phyloP scores from a whole-genome alignment of 2,113 vertebrate genomes.

The Malaclemys terrapin region DNA sequence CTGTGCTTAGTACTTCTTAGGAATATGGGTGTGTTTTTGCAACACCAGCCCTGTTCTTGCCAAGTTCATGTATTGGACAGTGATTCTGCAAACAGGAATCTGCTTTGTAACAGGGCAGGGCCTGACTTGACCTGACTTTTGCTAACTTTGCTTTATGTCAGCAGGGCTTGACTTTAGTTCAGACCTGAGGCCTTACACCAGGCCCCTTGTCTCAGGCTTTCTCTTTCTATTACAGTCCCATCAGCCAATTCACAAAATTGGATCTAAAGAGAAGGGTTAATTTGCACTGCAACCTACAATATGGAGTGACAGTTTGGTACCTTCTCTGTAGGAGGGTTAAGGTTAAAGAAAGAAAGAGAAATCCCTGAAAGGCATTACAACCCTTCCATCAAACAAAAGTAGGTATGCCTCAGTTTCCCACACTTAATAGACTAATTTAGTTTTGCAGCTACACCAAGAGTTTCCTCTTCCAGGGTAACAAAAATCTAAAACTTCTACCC shows the following conservation, averaged over 20 bases:
- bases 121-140: too few species aligned
- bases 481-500: background rate
- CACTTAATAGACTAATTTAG: background rate
- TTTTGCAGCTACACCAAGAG: background rate
- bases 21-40: too few species aligned
- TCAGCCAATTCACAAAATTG: background rate
- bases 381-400: background rate
- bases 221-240: background rate
- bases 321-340: background rate
- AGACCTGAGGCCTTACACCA: too few species aligned
- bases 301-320: background rate
- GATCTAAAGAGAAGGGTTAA: background rate
- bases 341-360: background rate
- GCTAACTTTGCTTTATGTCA: too few species aligned
- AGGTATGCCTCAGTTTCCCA: background rate
- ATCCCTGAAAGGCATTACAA: background rate
- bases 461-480: background rate
- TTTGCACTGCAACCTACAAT: background rate
- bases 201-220: too few species aligned
- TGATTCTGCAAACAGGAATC: too few species aligned
- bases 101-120: too few species aligned
- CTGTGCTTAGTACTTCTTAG: too few species aligned
- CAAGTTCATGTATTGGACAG: too few species aligned
- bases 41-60: too few species aligned
- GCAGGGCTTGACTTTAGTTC: too few species aligned